Evolutionary conservation across 2,888 invertebrate genomes (phyloP), one percentile per base, ranked within the genome.

Genomic region (Catonia carolina): DNA sequence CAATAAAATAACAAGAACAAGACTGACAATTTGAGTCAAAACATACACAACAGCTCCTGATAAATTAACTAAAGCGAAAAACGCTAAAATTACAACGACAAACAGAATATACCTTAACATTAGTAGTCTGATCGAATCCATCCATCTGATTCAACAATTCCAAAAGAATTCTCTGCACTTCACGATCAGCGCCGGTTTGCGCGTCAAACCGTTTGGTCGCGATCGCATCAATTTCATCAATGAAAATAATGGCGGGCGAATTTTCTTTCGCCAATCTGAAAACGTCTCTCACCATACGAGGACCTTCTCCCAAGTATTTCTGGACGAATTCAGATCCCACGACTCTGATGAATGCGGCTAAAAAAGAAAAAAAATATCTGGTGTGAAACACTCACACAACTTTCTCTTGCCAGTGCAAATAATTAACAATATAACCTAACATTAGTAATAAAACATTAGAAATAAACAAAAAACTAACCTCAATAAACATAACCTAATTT

Each of bases 311-410:
- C 54, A 99, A 78, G 72, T 99, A 99, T 71, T 99, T 99, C 76
- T 99, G 99, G 4, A 99, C 99, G 72, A 99, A 99, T 75, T 99
- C 99, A 0, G 97, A 98, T 3, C 99, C 99, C 15, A 99, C 99
- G 14, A 99, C 99, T 62, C 98, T 84, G 67, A 99, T 98, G 71
- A 99, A 99, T 1, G 98, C 93, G 67, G 98, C 98, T 80, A 69
- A n/a, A 73, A 70, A 59, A 52, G 8, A 27, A 4, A 27, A 27
- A n/a, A n/a, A n/a, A n/a, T n/a, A n/a, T n/a, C n/a, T n/a, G n/a
- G n/a, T n/a, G n/a, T n/a, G n/a, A n/a, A n/a, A n/a, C n/a, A n/a
- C n/a, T n/a, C n/a, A n/a, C n/a, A n/a, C n/a, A n/a, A n/a, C n/a
- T n/a, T n/a, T n/a, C n/a, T n/a, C n/a, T n/a, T n/a, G n/a, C n/a